Evolutionary conservation across 37 sponge, comb jelly and placozoan species (phyloP).

Genomic region (Diacarnus erythraeanus): DNA sequence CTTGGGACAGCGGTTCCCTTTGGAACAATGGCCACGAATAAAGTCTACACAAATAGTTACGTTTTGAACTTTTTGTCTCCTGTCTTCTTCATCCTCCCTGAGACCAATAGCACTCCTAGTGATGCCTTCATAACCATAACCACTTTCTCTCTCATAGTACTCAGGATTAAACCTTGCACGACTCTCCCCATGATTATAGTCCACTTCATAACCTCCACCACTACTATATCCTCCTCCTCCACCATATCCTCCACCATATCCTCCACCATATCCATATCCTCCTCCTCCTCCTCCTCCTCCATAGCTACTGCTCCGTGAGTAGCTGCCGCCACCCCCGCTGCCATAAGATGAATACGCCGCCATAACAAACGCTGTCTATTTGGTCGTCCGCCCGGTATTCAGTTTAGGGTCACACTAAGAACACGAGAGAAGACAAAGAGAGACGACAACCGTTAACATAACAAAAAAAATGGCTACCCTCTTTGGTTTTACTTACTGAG

Average conservation of each 20-base stretch:
- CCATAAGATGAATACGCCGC: not conserved
- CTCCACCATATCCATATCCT: not conserved
- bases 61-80: slow-evolving; percentile 34
- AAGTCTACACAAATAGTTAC: slow-evolving; percentile 59
- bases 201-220: not conserved
- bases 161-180: slow-evolving; percentile 18
- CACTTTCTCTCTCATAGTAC: slow-evolving; percentile 36
- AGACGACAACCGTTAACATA: too few relatives aligned
- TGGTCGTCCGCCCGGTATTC: too few relatives aligned
- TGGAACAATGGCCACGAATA: slow-evolving; percentile 53
- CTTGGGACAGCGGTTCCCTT: slow-evolving; percentile 48
- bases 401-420: too few relatives aligned
- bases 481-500: too few relatives aligned
- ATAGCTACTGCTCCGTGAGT: not conserved
- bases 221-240: not conserved
- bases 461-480: too few relatives aligned
- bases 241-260: not conserved
- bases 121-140: slow-evolving; percentile 34
- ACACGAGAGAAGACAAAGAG: too few relatives aligned
- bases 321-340: not conserved
- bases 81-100: slow-evolving; percentile 24
- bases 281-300: not conserved
- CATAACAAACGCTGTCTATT: not conserved
- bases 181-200: not conserved
- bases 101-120: slow-evolving; percentile 3